Percentiles rank a stretch among this genome's conserved stretches.
These are phyloP conservation scores for Parnassius smintheus DNA, from an alignment of 2,888 invertebrate genomes.

Conservation along the genomic window DNA sequence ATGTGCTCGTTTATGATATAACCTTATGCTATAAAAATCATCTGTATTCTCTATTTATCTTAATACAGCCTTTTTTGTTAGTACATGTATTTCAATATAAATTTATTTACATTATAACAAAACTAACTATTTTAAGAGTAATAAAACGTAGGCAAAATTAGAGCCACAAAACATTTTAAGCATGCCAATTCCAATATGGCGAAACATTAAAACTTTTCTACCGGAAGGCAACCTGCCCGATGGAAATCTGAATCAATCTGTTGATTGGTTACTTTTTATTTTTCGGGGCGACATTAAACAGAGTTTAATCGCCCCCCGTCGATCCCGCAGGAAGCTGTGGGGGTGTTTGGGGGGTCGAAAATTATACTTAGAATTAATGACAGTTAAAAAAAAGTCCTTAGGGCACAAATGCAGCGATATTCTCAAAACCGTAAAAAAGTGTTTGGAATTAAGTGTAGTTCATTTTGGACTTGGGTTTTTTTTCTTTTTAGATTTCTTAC, in stretches of 20 bases:
- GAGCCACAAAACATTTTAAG: slow-evolving; percentile 20
- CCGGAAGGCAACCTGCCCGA: slow-evolving; percentile 45
- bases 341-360: slow-evolving; percentile 39
- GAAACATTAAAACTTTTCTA: slow-evolving; percentile 33
- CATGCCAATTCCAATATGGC: slow-evolving; percentile 25
- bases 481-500: too few relatives aligned
- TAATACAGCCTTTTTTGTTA: too few relatives aligned
- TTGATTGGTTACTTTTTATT: slow-evolving; percentile 75
- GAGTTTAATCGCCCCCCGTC: slow-evolving; percentile 69
- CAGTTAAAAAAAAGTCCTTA: slow-evolving; percentile 63
- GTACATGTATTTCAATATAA: too few relatives aligned
- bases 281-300: slow-evolving; percentile 75
- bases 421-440: slow-evolving; percentile 39
- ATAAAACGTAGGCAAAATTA: too few relatives aligned
- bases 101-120: too few relatives aligned
- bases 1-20: too few relatives aligned
- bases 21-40: too few relatives aligned
- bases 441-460: slow-evolving; percentile 28
- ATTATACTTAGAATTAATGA: slow-evolving; percentile 71
- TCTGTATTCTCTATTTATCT: too few relatives aligned
- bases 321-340: slow-evolving; percentile 54
- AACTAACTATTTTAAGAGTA: too few relatives aligned
- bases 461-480: neutral
- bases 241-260: slow-evolving; percentile 66
- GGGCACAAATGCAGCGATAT: slow-evolving; percentile 36